Base-by-base conservation (phyloP, 2,797 vertebrate species). In the Percopsis omiscomaycus region DNA sequence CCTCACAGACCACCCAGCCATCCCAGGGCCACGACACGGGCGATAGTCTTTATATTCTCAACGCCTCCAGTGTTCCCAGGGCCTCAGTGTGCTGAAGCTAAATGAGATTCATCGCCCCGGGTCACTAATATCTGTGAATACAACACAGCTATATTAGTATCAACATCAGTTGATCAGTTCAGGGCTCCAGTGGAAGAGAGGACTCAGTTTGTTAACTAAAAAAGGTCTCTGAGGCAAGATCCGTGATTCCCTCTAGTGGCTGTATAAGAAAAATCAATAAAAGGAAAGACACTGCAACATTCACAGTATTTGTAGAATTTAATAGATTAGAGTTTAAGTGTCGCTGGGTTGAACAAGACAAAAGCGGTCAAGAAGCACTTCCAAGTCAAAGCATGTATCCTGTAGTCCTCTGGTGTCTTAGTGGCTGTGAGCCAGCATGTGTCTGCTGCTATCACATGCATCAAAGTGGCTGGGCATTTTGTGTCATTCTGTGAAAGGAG, bases 1-100 rank as follows among this genome's bases (percentile, higher is more conserved):
- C 82, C 82, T 77, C 59, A 52, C 65, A 82, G 90, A 88, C 89
- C 89, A 92, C 89, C 89, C 90, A 90, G 81, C 54, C 75, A 68
- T 85, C 50, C 61, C 42, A 55, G 37, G 30, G 69, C 71, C 63
- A 51, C 75, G 67, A 78, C 73, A 75, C 13, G 12, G 55, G 32
- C 70, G 73, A 73, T 44, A 47, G 66, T 61, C 86, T 78, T 81
- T 82, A 77, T 81, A 5, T 85, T 87, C 80, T 80, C 85, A 85
- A 87, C 79, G 78, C 86, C 83, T 89, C 79, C 67, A 15, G 71
- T 79, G 74, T 90, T 89, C 83, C 80, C 84, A 86, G 75, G 74
- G 79, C 68, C 75, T 70, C 51, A 4, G 61, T 57, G n/a, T 15
- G 1, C 28, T 48, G 14, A 22, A 68, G 72, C 71, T 79, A 73